These are phyloP conservation scores for Neodiprion pinetum DNA, from an alignment of 1,140 invertebrate genomes.

Conservation along the genomic window DNA sequence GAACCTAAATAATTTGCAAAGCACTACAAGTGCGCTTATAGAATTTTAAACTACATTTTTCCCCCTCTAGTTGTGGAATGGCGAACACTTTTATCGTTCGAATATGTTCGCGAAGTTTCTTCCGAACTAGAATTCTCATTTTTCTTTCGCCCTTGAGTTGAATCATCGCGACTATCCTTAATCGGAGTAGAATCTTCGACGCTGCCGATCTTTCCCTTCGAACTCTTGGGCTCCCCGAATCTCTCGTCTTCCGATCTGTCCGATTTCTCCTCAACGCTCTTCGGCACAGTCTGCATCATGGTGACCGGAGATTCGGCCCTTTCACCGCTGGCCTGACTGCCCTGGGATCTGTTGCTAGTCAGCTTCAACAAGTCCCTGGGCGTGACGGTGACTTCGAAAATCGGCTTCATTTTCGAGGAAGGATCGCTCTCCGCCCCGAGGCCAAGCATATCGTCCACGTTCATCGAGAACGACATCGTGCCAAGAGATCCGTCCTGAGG, in stretches of 20 bases:
- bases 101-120: no score
- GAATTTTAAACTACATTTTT: no score
- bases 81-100: no score
- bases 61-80: no score
- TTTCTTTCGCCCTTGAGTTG: no score
- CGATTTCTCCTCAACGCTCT: slow-evolving; percentile 21
- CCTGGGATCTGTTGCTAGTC: slow-evolving; percentile 25
- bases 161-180: no score
- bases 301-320: slow-evolving; percentile 32
- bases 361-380: slow-evolving; percentile 23
- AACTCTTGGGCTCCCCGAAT: neutral
- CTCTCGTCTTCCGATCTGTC: neutral
- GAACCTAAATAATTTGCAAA: no score
- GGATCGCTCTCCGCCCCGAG: slow-evolving; percentile 31
- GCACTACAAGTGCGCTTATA: no score
- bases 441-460: slow-evolving; percentile 33
- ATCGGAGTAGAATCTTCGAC: no score
- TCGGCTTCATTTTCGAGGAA: slow-evolving; percentile 8
- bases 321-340: slow-evolving; percentile 28
- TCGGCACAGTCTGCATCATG: slow-evolving; percentile 34
- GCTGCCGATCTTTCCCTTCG: no score
- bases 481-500: slow-evolving; percentile 25
- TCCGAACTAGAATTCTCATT: no score
- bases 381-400: slow-evolving; percentile 23
- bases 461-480: slow-evolving; percentile 29